A percentile compares a stretch with the other conserved stretches of the same genome.
phyloP scores from a whole-genome alignment of 2,797 vertebrate genomes.

The Girardinus metallicus region DNA sequence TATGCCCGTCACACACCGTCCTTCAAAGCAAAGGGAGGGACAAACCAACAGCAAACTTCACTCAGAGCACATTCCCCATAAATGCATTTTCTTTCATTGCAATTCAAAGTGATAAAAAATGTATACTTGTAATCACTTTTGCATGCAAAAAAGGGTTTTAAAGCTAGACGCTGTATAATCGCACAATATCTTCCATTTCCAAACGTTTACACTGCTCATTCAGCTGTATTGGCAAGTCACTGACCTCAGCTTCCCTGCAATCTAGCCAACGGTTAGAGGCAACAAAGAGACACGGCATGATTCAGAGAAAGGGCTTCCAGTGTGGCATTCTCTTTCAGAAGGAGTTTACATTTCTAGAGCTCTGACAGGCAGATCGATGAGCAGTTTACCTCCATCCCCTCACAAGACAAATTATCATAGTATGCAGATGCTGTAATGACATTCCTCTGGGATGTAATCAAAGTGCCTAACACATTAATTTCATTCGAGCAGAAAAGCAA shows the following conservation, averaged over 20 bases:
- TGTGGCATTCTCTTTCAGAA: conserved; percentile 30
- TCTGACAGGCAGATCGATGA: conserved; percentile 60
- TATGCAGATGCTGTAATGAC: conserved; percentile 71
- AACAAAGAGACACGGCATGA: conserved; percentile 33
- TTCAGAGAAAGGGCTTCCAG: conserved; percentile 25
- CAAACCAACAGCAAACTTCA: conserved; percentile 15
- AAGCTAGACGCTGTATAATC: conserved; percentile 6
- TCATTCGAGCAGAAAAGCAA: conserved; percentile 57
- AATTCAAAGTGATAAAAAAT: not conserved
- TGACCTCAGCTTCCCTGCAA: conserved; percentile 24
- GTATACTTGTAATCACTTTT: not conserved
- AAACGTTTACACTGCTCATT: conserved; percentile 29
- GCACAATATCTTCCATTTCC: conserved; percentile 25
- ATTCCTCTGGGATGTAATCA: conserved; percentile 63
- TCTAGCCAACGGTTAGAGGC: conserved; percentile 4
- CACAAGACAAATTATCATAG: conserved; percentile 58
- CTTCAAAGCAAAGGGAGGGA: conserved; percentile 44
- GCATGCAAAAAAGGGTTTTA: not conserved
- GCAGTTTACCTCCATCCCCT: conserved; percentile 64
- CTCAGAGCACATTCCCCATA: not conserved
- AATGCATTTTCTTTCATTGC: not conserved
- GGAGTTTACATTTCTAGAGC: conserved; percentile 37
- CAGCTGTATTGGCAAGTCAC: conserved; percentile 42
- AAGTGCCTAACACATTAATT: conserved; percentile 55
- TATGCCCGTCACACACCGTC: conserved; percentile 57